Percentiles rank a stretch among this genome's conserved stretches.
These are phyloP conservation scores for Platyrinchus mystaceus DNA, from an alignment of 2,797 vertebrate species.

Conservation along the genomic window DNA sequence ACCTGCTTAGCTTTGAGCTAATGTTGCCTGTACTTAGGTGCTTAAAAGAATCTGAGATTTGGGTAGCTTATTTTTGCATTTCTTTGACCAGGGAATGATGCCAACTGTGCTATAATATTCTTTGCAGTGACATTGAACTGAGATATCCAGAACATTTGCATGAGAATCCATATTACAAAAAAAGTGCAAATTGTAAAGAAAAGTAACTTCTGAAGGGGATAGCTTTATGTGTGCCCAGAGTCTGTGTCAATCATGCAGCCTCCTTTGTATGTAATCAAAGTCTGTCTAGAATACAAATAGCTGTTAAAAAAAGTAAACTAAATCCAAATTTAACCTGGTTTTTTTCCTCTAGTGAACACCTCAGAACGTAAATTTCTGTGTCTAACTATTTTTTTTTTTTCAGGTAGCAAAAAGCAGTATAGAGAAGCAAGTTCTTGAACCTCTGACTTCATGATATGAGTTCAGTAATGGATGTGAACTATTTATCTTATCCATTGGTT, in stretches of 20 bases:
- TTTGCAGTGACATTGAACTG: not conserved
- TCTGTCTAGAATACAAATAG: not conserved
- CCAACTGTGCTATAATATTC: not conserved
- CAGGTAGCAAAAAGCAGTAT: not conserved
- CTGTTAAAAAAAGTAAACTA: not conserved
- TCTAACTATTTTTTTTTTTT: not conserved
- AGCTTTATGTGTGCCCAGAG: not conserved
- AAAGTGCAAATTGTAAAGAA: not conserved
- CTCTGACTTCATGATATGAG: not conserved
- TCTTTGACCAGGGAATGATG: not conserved
- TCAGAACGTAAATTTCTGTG: not conserved
- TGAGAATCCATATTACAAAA: not conserved
- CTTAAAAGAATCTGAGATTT: not conserved
- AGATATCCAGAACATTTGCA: not conserved
- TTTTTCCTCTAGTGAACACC: not conserved
- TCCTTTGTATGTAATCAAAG: not conserved
- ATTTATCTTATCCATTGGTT: not conserved
- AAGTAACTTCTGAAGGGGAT: not conserved
- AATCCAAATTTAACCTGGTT: not conserved
- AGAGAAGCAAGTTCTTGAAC: not conserved
- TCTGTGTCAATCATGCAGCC: not conserved
- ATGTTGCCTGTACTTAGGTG: not conserved
- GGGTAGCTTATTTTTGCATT: not conserved
- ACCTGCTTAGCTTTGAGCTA: not conserved
- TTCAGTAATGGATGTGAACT: not conserved